Percentiles rank a stretch among this genome's conserved stretches.
phyloP scores from a whole-genome alignment of 2,888 invertebrate species.

The Junonia oenone region DNA sequence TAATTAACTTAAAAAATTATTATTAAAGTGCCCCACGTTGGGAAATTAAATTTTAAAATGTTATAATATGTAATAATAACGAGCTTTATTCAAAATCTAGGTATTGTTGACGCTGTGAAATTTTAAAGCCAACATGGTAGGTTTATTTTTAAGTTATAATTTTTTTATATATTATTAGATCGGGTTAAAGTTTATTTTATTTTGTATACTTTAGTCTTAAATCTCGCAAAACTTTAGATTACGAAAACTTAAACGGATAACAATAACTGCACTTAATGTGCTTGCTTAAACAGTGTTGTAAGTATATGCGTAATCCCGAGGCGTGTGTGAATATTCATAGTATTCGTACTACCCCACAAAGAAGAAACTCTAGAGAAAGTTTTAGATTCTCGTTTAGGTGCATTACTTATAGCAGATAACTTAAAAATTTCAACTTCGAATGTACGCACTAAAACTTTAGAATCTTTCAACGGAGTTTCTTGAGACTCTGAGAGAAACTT shows the following conservation, averaged over 20 bases:
- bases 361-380: constrained; percentile 44
- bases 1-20: background rate
- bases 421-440: constrained; percentile 19
- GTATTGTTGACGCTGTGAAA: too few species aligned
- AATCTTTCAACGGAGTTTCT: constrained; percentile 4
- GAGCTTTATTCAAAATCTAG: too few species aligned
- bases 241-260: constrained; percentile 16
- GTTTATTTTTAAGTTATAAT: too few species aligned
- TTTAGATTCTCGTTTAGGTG: constrained; percentile 24
- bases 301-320: constrained; percentile 49
- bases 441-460: constrained; percentile 16
- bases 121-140: too few species aligned
- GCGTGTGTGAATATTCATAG: constrained; percentile 62
- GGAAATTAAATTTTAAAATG: too few species aligned
- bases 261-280: constrained; percentile 40
- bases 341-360: constrained; percentile 39
- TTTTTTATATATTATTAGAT: too few species aligned
- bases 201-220: background rate
- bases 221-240: background rate
- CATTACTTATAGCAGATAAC: constrained; percentile 22
- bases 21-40: too few species aligned
- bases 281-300: constrained; percentile 48
- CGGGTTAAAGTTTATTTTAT: too few species aligned
- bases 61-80: too few species aligned
- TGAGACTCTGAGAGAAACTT: background rate